A percentile compares a stretch with the other conserved stretches of the same genome.
Conservation (phyloP, 1,140 invertebrate species). For the Holotrichia oblita region DNA sequence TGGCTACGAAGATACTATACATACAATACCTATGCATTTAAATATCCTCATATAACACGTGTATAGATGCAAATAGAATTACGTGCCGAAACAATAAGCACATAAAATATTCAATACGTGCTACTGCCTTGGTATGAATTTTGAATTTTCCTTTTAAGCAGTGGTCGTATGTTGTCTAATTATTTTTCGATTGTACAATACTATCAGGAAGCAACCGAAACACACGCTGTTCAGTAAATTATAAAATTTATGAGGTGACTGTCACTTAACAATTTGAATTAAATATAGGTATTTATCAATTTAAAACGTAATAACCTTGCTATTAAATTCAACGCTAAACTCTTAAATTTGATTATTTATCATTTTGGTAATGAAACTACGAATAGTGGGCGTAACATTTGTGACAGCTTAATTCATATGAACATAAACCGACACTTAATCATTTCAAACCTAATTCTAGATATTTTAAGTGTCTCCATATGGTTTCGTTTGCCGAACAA, state of each 20-base stretch:
- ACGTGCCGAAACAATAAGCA: no score
- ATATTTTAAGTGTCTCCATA: neutral
- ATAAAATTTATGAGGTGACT: conserved; percentile 12
- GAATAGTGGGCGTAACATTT: neutral
- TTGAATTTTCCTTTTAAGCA: no score
- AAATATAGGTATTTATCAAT: neutral
- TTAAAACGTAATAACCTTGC: neutral
- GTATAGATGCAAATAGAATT: no score
- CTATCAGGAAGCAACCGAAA: no score
- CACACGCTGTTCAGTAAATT: no score
- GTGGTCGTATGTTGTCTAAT: no score
- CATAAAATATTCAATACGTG: no score
- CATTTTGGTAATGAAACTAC: neutral
- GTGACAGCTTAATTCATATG: conserved; percentile 3
- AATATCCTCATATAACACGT: no score
- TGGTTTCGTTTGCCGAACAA: neutral
- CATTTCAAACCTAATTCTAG: neutral
- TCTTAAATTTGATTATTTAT: neutral
- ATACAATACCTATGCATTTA: no score
- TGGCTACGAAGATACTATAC: no score
- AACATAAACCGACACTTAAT: neutral
- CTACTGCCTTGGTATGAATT: no score
- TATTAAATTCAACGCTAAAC: neutral
- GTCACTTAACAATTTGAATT: neutral
- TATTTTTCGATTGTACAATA: no score